phyloP scores from a whole-genome alignment of 2,888 invertebrate genomes.

The Zhengitettix transpicula region DNA sequence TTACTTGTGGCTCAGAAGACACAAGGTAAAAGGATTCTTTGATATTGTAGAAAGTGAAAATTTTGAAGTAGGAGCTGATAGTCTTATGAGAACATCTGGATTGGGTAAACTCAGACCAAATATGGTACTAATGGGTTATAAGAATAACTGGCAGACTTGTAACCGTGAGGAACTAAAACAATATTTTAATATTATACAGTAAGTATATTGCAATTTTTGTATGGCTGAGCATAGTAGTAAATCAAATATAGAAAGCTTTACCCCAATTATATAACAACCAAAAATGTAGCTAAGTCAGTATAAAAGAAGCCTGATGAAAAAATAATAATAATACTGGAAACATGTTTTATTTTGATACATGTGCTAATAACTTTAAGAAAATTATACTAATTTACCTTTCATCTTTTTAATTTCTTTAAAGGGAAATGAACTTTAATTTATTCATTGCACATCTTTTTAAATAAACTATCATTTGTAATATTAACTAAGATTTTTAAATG shows the following conservation, averaged over 20 bases:
- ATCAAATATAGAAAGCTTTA: no score
- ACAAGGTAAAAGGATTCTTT: slow-evolving; percentile 39
- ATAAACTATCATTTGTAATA: no score
- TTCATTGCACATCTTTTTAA: not conserved
- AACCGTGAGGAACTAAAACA: slow-evolving; percentile 27
- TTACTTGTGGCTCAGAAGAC: slow-evolving; percentile 63
- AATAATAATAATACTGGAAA: not conserved
- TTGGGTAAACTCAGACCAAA: slow-evolving; percentile 40
- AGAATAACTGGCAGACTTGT: slow-evolving; percentile 33
- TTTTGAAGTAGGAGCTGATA: slow-evolving; percentile 24
- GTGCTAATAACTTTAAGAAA: no score
- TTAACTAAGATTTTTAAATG: no score
- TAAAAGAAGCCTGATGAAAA: no score
- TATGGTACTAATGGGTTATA: slow-evolving; percentile 37
- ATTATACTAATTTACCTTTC: no score
- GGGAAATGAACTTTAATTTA: not conserved
- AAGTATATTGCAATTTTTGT: slow-evolving; percentile 14
- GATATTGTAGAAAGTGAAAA: slow-evolving; percentile 21
- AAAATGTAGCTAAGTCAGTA: no score
- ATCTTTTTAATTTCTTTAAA: no score
- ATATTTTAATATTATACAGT: slow-evolving; percentile 41
- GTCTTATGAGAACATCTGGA: slow-evolving; percentile 33
- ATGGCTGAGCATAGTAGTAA: no score
- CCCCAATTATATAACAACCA: no score
- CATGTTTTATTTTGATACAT: no score